Evolutionary conservation across 2,113 vertebrate species (phyloP).

Genomic region (Python bivittatus): DNA sequence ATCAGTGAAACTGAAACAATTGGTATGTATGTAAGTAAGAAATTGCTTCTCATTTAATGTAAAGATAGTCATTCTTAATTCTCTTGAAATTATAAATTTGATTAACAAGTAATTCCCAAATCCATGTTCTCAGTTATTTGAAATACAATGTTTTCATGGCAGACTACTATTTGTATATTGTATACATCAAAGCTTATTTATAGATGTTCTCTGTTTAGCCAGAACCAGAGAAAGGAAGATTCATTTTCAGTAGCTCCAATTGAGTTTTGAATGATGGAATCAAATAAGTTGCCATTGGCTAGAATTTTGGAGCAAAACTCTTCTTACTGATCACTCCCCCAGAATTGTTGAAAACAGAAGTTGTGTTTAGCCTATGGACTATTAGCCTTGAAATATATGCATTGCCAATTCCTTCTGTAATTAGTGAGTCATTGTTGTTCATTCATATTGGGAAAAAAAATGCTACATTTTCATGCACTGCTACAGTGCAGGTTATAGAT

Average conservation of each 20-base stretch:
- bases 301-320: not conserved
- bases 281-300: not conserved
- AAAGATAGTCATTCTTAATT: not conserved
- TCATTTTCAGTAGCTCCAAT: not conserved
- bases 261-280: not conserved
- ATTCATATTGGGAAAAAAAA: not conserved
- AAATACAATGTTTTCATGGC: not conserved
- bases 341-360: not conserved
- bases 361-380: not conserved
- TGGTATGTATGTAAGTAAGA: not conserved
- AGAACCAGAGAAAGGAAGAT: not conserved
- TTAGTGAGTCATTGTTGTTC: not conserved
- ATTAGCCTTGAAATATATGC: not conserved
- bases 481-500: not conserved
- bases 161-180: not conserved
- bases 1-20: not conserved
- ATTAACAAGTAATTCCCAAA: not conserved
- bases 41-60: not conserved
- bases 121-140: not conserved
- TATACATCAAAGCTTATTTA: not conserved
- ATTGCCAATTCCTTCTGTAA: not conserved
- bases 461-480: not conserved
- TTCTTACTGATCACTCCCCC: not conserved
- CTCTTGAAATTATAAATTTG: not conserved
- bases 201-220: not conserved